A percentile compares a stretch with the other conserved stretches of the same genome.
Evolutionary conservation across 2,797 vertebrate species (phyloP).

Genomic region (Podargus strigoides): DNA sequence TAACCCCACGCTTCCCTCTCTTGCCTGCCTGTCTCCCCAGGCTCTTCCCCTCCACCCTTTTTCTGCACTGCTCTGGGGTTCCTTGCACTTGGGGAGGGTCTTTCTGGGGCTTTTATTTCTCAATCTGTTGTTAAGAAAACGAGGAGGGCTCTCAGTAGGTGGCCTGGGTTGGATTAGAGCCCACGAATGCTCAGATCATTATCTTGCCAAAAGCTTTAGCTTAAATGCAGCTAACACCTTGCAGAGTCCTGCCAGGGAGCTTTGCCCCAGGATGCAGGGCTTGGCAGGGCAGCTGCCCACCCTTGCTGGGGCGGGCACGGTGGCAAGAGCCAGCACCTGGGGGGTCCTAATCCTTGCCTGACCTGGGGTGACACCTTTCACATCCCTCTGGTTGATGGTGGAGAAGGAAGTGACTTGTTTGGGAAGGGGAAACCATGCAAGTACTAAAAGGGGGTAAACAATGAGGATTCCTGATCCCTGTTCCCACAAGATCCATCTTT

Average conservation of each 20-base stretch:
- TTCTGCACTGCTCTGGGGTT: background rate
- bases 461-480: background rate
- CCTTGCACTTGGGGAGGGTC: background rate
- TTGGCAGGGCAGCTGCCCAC: background rate
- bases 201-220: background rate
- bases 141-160: background rate
- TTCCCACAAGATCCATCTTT: background rate
- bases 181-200: fast-evolving
- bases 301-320: fast-evolving
- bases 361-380: background rate
- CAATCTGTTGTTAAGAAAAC: background rate
- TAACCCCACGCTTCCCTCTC: background rate
- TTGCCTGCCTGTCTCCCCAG: background rate
- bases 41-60: background rate
- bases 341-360: background rate
- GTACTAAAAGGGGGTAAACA: background rate
- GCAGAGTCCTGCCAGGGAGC: background rate
- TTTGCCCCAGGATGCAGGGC: background rate
- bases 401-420: background rate
- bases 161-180: background rate
- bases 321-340: background rate
- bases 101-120: background rate
- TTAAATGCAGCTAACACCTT: background rate
- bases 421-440: background rate
- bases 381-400: background rate